Evolutionary conservation across 2,113 vertebrate genomes (phyloP), one percentile per base, ranked within the genome.

Genomic region (Notothenia rossii): DNA sequence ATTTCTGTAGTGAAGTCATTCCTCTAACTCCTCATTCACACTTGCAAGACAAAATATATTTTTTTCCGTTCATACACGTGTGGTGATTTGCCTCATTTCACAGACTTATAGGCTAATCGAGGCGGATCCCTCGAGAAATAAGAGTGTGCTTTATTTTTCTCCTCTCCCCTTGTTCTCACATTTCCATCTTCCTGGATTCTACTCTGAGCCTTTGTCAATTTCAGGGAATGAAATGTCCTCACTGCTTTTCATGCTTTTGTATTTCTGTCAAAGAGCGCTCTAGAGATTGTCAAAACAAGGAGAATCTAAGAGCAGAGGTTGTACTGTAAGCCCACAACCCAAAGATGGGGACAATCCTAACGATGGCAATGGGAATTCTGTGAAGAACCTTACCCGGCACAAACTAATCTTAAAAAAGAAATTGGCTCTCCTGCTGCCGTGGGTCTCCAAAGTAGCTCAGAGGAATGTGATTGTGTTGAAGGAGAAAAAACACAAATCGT

Each of bases 71-170:
- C 9, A 59, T 18, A n/a, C n/a, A 43, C 5, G 48, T 54, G 53
- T 15, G 48, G 61, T n/a, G 10, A 36, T 53, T 78, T 64, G 53
- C 71, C 67, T 86, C 48, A 59, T 85, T 75, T 86, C 75, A 73
- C 73, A 75, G 46, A 70, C 25, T 80, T 76, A 33, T 29, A 3
- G 25, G 74, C 84, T 81, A 75, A 81, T 72, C 81, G 72, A 81
- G 58, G 51, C 74, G 25, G 58, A 63, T 89, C 88, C 79, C 85
- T 64, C 69, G 83, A 79, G 90, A 72, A 80, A 81, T 36, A 2
- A 63, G 69, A 45, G 29, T 5, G 1, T 17, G 69, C 62, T 10
- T 63, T 62, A 71, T 60, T 69, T 49, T n/a, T n/a, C n/a, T n/a
- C n/a, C n/a, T n/a, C n/a, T n/a, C n/a, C n/a, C n/a, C n/a, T n/a